Evolutionary conservation across 2,797 vertebrate species (phyloP).

Genomic region (Agapornis canus): DNA sequence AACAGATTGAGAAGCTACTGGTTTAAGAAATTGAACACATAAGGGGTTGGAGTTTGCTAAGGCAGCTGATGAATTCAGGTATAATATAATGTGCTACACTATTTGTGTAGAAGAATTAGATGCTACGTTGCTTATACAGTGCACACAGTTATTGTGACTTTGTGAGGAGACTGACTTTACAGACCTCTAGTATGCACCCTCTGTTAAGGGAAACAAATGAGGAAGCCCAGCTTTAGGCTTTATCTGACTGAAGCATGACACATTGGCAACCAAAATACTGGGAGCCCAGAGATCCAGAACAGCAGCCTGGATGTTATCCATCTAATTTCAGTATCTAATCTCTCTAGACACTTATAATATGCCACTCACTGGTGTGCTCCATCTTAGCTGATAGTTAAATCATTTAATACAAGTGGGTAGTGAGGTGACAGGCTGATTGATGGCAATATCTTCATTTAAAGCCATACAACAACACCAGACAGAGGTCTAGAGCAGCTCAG

Average conservation of each 20-base stretch:
- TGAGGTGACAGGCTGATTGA: constrained; percentile 61
- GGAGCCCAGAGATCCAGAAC: background rate
- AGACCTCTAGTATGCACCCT: background rate
- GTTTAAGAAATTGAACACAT: background rate
- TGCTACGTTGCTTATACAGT: background rate
- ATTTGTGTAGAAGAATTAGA: background rate
- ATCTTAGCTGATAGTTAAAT: constrained; percentile 66
- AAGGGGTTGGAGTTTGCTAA: background rate
- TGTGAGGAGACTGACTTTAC: background rate
- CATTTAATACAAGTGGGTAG: constrained; percentile 64
- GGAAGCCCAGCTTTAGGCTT: background rate
- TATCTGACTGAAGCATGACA: background rate
- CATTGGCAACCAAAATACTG: background rate
- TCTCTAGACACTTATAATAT: constrained; percentile 64
- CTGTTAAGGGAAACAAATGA: background rate
- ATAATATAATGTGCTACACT: fast-evolving
- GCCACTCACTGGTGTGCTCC: constrained; percentile 51
- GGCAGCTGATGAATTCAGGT: background rate
- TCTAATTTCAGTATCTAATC: constrained; percentile 67
- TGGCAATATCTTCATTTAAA: constrained; percentile 36
- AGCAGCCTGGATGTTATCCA: constrained; percentile 40
- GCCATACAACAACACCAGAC: background rate
- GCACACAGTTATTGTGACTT: background rate
- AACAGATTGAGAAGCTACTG: background rate
- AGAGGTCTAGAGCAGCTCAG: background rate